Conservation (phyloP, 1,140 invertebrate genomes). For the Manduca sexta region DNA sequence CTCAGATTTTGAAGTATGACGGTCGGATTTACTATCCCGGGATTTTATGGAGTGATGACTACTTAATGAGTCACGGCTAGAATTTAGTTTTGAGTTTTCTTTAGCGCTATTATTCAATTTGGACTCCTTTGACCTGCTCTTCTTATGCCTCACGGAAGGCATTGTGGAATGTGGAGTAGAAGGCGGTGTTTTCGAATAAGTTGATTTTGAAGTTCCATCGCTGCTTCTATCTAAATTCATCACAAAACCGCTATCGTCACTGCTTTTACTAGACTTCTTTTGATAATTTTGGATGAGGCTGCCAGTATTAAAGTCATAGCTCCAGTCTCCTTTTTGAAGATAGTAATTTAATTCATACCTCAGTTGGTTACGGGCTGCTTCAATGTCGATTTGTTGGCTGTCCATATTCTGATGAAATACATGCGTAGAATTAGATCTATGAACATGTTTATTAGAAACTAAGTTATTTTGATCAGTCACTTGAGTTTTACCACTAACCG, state of each 20-base stretch:
- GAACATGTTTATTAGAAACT: constrained; percentile 69
- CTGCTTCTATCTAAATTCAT: constrained; percentile 69
- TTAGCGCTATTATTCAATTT: constrained; percentile 57
- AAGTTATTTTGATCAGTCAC: constrained; percentile 65
- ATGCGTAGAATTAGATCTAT: constrained; percentile 72
- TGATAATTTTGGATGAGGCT: constrained; percentile 68
- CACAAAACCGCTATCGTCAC: constrained; percentile 68
- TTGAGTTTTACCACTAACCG: constrained; percentile 71
- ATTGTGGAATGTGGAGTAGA: constrained; percentile 63
- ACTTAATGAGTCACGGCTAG: constrained; percentile 67
- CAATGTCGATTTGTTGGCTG: constrained; percentile 57
- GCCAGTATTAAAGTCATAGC: constrained; percentile 65
- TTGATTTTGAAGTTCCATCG: constrained; percentile 66
- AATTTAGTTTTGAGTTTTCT: constrained; percentile 64
- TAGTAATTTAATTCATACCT: constrained; percentile 66
- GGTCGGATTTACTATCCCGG: constrained; percentile 65
- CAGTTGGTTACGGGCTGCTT: constrained; percentile 62
- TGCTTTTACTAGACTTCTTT: constrained; percentile 69
- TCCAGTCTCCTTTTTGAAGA: constrained; percentile 68
- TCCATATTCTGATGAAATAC: constrained; percentile 69
- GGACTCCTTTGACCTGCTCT: constrained; percentile 64
- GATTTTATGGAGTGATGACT: constrained; percentile 71
- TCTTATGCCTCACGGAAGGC: constrained; percentile 64
- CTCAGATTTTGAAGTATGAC: constrained; percentile 58
- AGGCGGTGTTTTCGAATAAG: constrained; percentile 61